Evolutionary conservation across 2,113 vertebrate species (phyloP).

Genomic region (Otolemur garnettii): DNA sequence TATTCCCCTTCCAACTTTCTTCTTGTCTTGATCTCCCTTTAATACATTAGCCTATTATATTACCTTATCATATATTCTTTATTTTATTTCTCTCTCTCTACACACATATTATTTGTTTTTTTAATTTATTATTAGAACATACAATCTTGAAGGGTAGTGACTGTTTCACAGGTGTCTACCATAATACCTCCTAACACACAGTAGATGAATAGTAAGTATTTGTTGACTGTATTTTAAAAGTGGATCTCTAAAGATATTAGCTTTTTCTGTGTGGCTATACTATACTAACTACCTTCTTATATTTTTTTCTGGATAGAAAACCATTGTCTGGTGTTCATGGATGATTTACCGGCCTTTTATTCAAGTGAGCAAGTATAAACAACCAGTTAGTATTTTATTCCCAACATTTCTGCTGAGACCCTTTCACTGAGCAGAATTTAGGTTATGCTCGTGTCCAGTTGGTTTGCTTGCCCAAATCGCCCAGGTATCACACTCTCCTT

Average conservation of each 20-base stretch:
- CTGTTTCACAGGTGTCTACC: background rate
- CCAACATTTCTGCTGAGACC: background rate
- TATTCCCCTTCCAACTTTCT: background rate
- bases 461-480: background rate
- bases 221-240: background rate
- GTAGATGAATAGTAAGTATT: background rate
- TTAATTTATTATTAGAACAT: background rate
- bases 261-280: background rate
- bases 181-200: background rate
- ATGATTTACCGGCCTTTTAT: constrained; percentile 22
- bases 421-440: background rate
- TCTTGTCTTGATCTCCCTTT: background rate
- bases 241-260: background rate
- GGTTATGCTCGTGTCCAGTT: background rate
- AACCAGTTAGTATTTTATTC: constrained; percentile 43
- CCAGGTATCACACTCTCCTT: background rate
- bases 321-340: background rate
- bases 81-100: rapidly evolving
- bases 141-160: background rate
- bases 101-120: background rate
- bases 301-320: constrained; percentile 22
- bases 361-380: background rate
- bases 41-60: background rate
- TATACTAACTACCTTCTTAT: background rate
- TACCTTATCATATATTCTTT: background rate